These are phyloP conservation scores for Phylloscopus collybita DNA, from an alignment of 2,797 vertebrate genomes.

Conservation along the genomic window DNA sequence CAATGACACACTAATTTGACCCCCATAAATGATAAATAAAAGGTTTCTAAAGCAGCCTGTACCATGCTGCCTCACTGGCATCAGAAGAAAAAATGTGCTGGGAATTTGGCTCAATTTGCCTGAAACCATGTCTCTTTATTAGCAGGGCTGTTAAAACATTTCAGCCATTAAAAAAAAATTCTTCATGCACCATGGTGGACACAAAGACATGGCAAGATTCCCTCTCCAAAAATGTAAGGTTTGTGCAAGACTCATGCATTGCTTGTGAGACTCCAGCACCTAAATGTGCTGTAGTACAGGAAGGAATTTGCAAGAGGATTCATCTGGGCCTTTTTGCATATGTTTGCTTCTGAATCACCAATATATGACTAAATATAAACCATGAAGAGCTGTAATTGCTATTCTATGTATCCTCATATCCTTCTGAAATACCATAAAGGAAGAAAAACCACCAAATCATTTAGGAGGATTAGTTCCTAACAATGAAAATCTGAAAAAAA, in stretches of 20 bases:
- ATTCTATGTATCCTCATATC: not conserved
- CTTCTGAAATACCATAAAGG: conserved; percentile 3
- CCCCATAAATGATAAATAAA: not conserved
- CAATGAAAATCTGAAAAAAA: not conserved
- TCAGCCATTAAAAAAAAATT: not conserved
- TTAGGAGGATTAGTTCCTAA: not conserved
- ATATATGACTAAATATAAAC: conserved; percentile 31
- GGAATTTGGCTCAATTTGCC: not conserved
- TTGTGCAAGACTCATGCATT: not conserved
- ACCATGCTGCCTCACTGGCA: not conserved
- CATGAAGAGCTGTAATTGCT: not conserved
- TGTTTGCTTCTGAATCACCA: conserved; percentile 43
- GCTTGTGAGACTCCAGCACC: not conserved
- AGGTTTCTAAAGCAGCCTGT: not conserved
- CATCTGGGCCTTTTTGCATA: not conserved
- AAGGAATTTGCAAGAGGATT: not conserved
- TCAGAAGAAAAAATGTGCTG: not conserved
- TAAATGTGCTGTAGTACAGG: not conserved
- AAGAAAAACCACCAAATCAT: not conserved
- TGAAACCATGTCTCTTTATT: not conserved
- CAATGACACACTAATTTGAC: not conserved
- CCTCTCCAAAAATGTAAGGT: not conserved
- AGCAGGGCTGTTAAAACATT: not conserved
- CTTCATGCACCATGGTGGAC: not conserved
- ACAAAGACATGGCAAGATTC: not conserved